phyloP scores from a whole-genome alignment of 2,888 invertebrate genomes.

The Drosophila niveifrons region DNA sequence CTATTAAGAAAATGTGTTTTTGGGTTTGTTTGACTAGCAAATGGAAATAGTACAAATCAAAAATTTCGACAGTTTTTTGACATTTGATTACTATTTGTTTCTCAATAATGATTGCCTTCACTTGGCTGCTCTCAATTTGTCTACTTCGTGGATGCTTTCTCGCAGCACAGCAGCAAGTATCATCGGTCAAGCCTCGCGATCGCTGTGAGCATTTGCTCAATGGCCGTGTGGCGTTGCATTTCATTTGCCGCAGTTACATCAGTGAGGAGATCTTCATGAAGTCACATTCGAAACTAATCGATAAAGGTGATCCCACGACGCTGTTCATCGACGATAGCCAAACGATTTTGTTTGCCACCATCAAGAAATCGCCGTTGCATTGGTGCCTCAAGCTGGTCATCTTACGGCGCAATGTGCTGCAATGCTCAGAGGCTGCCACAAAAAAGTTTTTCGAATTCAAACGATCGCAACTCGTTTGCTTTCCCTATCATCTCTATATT shows the following conservation, averaged over 20 bases:
- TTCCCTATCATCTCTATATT: constrained; percentile 19
- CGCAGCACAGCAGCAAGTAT: not conserved
- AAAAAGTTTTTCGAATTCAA: not conserved
- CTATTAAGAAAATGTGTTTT: too few relatives aligned
- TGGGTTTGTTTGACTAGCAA: too few relatives aligned
- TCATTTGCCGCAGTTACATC: constrained; percentile 2
- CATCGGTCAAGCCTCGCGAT: not conserved
- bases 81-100: too few relatives aligned
- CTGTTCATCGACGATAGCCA: constrained; percentile 16
- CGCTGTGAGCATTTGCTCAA: constrained; percentile 6
- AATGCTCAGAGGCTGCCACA: not conserved
- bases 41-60: too few relatives aligned
- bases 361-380: constrained; percentile 11
- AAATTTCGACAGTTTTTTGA: too few relatives aligned
- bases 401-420: not conserved
- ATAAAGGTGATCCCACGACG: not conserved
- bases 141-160: too few relatives aligned
- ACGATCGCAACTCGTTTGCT: constrained; percentile 6
- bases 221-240: not conserved
- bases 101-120: too few relatives aligned
- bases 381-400: not conserved
- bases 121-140: too few relatives aligned
- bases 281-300: not conserved
- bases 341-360: constrained; percentile 1
- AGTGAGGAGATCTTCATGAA: constrained; percentile 1